Conservation (phyloP, 2,113 vertebrate genomes). For the Microtus pennsylvanicus region DNA sequence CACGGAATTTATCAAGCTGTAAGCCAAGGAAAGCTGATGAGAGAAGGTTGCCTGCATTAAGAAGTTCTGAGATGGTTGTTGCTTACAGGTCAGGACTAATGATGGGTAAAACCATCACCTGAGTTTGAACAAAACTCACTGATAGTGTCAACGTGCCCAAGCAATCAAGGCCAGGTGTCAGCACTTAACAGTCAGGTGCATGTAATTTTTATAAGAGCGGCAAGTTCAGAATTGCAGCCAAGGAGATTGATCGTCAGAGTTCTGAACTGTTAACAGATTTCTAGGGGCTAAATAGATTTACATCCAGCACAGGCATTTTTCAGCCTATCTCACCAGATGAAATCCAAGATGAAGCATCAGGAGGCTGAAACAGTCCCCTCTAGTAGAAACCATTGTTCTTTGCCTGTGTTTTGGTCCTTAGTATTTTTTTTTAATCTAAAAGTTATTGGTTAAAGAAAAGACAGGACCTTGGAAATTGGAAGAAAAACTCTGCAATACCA, state of each 20-base stretch:
- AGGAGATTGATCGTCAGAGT: neutral
- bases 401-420: neutral
- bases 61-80: neutral
- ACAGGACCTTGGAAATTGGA: neutral
- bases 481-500: neutral
- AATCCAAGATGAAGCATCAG: neutral
- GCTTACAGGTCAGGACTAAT: neutral
- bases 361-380: neutral
- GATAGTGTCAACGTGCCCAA: neutral
- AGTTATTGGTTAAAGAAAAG: slow-evolving; percentile 1
- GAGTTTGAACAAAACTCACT: neutral
- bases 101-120: neutral
- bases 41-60: neutral
- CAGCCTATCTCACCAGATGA: neutral
- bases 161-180: slow-evolving; percentile 4
- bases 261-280: slow-evolving; percentile 33
- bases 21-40: neutral
- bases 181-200: neutral
- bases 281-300: neutral
- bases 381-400: neutral
- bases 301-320: neutral
- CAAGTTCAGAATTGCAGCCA: slow-evolving; percentile 12
- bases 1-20: neutral
- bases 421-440: neutral
- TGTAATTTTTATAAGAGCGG: slow-evolving; percentile 46